Percentiles rank a stretch among this genome's conserved stretches.
Evolutionary conservation across 1,140 invertebrate species (phyloP).

Genomic region (Conus ventricosus): DNA sequence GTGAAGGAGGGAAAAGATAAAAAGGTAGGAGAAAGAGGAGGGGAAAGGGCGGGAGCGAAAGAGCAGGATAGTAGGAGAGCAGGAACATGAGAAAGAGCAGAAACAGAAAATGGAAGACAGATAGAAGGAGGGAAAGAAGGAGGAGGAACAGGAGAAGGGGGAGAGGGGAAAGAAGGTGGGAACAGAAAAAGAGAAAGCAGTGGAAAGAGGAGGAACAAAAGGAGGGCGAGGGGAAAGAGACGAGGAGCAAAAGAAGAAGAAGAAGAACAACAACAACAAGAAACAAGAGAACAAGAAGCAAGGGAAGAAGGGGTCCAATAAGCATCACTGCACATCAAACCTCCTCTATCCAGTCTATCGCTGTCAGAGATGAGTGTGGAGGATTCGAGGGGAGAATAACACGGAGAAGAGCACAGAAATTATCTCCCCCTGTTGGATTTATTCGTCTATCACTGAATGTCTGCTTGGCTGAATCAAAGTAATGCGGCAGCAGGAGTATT

Average conservation of each 20-base stretch:
- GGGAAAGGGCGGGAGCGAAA: not conserved
- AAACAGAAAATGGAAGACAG: not conserved
- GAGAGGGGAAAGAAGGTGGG: not conserved
- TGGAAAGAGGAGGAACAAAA: not conserved
- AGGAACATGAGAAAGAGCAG: not conserved
- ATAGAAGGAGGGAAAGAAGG: not conserved
- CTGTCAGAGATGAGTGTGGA: too few species aligned
- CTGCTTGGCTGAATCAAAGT: too few species aligned
- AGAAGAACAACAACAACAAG: not conserved
- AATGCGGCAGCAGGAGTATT: too few species aligned
- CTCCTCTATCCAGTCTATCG: too few species aligned
- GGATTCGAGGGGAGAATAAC: too few species aligned
- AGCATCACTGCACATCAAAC: too few species aligned
- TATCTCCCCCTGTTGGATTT: too few species aligned
- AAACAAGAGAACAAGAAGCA: not conserved
- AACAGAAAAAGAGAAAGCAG: not conserved
- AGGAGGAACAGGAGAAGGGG: not conserved
- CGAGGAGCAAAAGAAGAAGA: not conserved
- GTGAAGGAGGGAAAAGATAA: not conserved
- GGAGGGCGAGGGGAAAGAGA: not conserved
- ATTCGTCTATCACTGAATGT: too few species aligned
- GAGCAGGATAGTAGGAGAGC: not conserved
- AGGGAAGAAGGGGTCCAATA: too few species aligned
- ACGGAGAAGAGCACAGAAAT: too few species aligned
- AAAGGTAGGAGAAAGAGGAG: not conserved